Base-by-base conservation (phyloP, 2,797 vertebrate genomes). In the Prunella strophiata region DNA sequence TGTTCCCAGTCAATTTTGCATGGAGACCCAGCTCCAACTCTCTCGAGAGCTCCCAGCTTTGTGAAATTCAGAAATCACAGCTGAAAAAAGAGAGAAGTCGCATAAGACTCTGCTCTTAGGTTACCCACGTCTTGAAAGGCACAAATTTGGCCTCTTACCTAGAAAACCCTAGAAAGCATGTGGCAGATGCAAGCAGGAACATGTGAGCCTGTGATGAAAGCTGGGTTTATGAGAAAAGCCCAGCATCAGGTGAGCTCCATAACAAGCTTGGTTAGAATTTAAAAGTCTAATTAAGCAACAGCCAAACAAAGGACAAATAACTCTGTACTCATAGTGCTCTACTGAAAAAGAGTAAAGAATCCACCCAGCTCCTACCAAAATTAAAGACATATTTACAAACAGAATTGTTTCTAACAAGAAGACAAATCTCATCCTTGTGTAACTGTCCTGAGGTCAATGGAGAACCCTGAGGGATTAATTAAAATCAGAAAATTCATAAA, bases 381-480 rank as follows among this genome's bases (percentile, higher is more conserved):
- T 92, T 95, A 92, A 96, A 93, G 94, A 94, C 91, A 93, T 86
- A 91, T 93, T 97, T 94, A 85, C 63, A 79, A 88, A 73, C 66
- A 88, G 91, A 97, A 94, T 95, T 93, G 76, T 94, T 93, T 88
- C 92, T 90, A 92, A 88, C 66, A 70, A 92, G 73, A 93, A 86
- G 79, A 81, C 70, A 96, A 96, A 94, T 94, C 63, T 81, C 85
- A 86, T 94, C 82, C 89, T 93, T 94, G 88, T 94, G 85, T 95
- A 94, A 95, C 45, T 90, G 79, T 94, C 91, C 74, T 83, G 92
- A 81, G 89, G 92, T 95, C 94, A 96, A 52, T 86, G 74, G 73
- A 94, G 83, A 91, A 52, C 82, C 91, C 83, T 51, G 70, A 96
- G 87, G 79, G 91, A 96, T 84, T 94, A 93, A 96, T 96, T 97